A percentile compares a stretch with the other conserved stretches of the same genome.
These are phyloP conservation scores for Steatornis caripensis DNA, from an alignment of 2,113 vertebrate genomes.

Conservation along the genomic window DNA sequence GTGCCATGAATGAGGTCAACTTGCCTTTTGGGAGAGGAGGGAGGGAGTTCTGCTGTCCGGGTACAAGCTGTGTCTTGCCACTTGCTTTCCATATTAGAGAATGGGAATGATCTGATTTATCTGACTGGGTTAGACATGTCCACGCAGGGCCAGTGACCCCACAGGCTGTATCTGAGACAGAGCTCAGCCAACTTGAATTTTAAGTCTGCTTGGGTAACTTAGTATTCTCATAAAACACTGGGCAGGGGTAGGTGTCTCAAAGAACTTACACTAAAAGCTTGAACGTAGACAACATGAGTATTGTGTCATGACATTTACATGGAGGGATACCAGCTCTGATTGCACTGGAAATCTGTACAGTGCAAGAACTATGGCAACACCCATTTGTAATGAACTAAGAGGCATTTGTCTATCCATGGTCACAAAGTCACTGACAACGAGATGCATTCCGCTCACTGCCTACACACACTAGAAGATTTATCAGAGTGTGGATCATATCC, in stretches of 20 bases:
- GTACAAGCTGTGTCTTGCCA: background rate
- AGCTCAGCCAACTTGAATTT: background rate
- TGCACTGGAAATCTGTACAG: background rate
- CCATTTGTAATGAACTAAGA: background rate
- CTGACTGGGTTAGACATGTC: background rate
- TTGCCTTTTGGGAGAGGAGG: background rate
- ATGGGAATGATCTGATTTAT: background rate
- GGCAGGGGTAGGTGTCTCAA: background rate
- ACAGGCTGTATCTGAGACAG: background rate
- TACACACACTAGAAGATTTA: conserved; percentile 33
- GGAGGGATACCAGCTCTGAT: background rate
- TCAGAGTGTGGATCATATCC: conserved; percentile 17
- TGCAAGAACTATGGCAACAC: background rate
- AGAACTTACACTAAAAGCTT: background rate
- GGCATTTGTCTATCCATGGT: background rate
- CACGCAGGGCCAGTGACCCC: background rate
- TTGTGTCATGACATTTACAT: background rate
- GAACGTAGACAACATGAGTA: background rate
- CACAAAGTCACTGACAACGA: conserved; percentile 22
- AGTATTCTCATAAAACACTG: background rate
- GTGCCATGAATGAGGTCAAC: background rate
- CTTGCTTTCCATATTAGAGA: background rate
- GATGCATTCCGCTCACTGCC: background rate
- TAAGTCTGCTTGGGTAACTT: background rate
- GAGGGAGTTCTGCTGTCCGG: background rate